Evolutionary conservation across 1,140 invertebrate genomes (phyloP).

Genomic region (Achatina immaculata): DNA sequence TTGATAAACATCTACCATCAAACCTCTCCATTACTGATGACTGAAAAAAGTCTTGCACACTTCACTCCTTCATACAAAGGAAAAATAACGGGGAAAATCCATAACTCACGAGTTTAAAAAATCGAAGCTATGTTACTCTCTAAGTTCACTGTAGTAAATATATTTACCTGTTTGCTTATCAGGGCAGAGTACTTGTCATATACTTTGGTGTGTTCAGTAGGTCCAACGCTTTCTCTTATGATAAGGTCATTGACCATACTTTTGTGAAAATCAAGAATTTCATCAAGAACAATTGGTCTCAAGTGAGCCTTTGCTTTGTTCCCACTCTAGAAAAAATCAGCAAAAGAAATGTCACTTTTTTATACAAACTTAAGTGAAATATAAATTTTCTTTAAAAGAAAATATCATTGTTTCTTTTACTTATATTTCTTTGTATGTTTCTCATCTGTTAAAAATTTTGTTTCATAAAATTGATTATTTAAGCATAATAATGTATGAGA

Average conservation of each 20-base stretch:
- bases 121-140: too few relatives aligned
- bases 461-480: too few relatives aligned
- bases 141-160: too few relatives aligned
- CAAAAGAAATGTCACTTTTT: neutral
- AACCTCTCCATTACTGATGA: too few relatives aligned
- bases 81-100: too few relatives aligned
- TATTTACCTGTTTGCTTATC: conserved; percentile 81
- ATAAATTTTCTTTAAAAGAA: neutral
- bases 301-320: conserved; percentile 63
- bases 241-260: conserved; percentile 62
- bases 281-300: conserved; percentile 67
- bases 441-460: too few relatives aligned
- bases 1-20: too few relatives aligned
- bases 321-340: conserved; percentile 51
- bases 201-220: conserved; percentile 66
- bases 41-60: too few relatives aligned
- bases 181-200: conserved; percentile 84
- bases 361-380: neutral
- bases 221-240: conserved; percentile 63
- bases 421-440: too few relatives aligned
- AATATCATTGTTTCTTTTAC: neutral
- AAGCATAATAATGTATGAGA: too few relatives aligned
- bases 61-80: too few relatives aligned
- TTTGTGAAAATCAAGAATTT: conserved; percentile 67
- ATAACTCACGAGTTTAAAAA: too few relatives aligned